Percentiles rank a stretch among this genome's conserved stretches.
Conservation (phyloP, 2,113 vertebrate genomes). For the Sterna hirundo region DNA sequence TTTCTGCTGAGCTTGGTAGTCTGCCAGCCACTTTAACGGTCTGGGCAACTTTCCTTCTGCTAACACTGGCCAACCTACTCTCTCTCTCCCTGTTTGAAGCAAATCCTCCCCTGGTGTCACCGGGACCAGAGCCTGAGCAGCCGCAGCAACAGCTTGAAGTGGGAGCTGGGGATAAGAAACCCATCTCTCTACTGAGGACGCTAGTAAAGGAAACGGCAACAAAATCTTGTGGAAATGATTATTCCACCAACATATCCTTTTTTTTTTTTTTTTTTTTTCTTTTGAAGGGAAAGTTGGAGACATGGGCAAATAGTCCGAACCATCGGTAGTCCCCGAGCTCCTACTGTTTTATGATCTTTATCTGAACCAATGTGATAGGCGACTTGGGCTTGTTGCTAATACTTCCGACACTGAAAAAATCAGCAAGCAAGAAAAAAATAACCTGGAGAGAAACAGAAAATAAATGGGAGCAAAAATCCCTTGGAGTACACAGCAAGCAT, state of each 20-base stretch:
- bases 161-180: neutral
- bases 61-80: neutral
- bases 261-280: neutral
- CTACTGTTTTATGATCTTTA: neutral
- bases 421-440: neutral
- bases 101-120: neutral
- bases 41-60: neutral
- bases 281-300: neutral
- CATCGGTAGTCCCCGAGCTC: neutral
- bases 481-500: neutral
- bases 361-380: accelerated
- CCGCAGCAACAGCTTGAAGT: neutral
- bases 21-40: neutral
- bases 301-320: neutral
- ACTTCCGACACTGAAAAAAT: neutral
- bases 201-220: neutral
- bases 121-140: neutral
- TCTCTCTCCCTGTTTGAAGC: neutral
- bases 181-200: neutral
- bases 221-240: neutral
- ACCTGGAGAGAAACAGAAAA: neutral
- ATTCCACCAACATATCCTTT: neutral
- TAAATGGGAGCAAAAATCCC: neutral
- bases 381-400: neutral
- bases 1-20: neutral